Conservation (phyloP, 2,797 vertebrate species). For the Platalea minor region DNA sequence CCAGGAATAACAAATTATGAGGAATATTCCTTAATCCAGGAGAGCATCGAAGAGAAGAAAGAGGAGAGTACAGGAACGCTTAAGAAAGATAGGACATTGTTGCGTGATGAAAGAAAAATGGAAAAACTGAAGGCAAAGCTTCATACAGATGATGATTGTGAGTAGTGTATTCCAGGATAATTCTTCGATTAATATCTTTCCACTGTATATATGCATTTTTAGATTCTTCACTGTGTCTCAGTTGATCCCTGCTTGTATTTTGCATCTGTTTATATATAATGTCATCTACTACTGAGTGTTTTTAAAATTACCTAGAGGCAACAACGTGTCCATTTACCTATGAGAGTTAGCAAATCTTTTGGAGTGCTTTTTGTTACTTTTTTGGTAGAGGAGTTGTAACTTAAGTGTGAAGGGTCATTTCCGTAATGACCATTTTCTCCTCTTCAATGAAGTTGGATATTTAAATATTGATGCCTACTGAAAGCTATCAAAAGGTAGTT, state of each 20-base stretch:
- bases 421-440: background rate
- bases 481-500: background rate
- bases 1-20: conserved; percentile 99
- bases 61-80: conserved; percentile 92
- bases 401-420: background rate
- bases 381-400: background rate
- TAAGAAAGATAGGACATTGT: conserved; percentile 91
- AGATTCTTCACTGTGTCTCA: background rate
- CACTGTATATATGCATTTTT: background rate
- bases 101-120: conserved; percentile 97
- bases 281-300: background rate
- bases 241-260: background rate
- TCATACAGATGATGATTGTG: conserved; percentile 96
- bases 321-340: too few relatives aligned
- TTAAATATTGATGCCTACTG: background rate
- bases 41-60: conserved; percentile 90
- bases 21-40: conserved; percentile 98
- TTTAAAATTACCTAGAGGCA: background rate
- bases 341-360: background rate
- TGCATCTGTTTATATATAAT: background rate
- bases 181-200: background rate
- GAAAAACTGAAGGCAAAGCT: conserved; percentile 98
- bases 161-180: conserved; percentile 63
- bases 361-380: background rate
- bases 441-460: background rate